These are phyloP conservation scores for Eurois occulta DNA, from an alignment of 2,888 invertebrate species.

Conservation along the genomic window DNA sequence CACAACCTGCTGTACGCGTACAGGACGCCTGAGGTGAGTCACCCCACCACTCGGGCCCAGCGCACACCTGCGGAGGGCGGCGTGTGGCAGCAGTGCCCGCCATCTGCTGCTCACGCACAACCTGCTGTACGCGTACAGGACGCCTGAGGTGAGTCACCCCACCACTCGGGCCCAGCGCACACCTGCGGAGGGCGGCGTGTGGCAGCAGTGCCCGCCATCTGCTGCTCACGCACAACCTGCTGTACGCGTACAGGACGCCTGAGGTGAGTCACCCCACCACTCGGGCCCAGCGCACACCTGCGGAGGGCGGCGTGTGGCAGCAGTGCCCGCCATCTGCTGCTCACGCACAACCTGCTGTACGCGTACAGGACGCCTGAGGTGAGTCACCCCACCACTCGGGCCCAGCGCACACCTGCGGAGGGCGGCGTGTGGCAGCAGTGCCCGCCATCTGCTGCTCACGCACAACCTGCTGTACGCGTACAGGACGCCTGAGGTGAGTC, in stretches of 20 bases:
- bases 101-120: conserved; percentile 77
- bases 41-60: conserved; percentile 21
- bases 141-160: conserved; percentile 58
- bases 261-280: conserved; percentile 7
- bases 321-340: conserved; percentile 50
- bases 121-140: conserved; percentile 73
- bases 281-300: background rate
- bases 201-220: background rate
- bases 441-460: conserved; percentile 67
- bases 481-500: conserved; percentile 35
- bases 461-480: conserved; percentile 51
- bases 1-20: conserved; percentile 26
- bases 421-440: conserved; percentile 17
- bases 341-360: conserved; percentile 63
- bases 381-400: background rate
- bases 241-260: conserved; percentile 10
- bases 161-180: background rate
- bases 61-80: background rate
- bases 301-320: conserved; percentile 75
- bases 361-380: conserved; percentile 50
- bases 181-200: background rate
- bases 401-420: background rate
- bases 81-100: background rate
- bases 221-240: conserved; percentile 7
- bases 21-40: conserved; percentile 17